Conservation (phyloP, 64 coral and sea anemone species). For the Actinia tenebrosa region DNA sequence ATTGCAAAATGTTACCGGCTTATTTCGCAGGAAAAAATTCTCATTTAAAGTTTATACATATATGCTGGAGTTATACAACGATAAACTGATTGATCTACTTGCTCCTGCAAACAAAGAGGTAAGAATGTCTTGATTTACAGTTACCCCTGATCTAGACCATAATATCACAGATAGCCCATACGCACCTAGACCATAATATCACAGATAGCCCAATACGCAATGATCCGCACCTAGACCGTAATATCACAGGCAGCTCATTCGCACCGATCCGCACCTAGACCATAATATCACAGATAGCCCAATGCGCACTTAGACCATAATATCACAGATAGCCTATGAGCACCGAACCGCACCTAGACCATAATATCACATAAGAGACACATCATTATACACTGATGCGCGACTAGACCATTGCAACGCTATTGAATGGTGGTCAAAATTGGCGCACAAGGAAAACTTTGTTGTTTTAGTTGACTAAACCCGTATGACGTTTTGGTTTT, state of each 20-base stretch:
- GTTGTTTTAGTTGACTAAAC: not conserved
- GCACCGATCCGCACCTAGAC: no score
- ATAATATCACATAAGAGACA: no score
- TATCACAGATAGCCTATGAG: not conserved
- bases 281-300: not conserved
- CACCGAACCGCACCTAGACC: no score
- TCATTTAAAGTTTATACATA: slow-evolving; percentile 75
- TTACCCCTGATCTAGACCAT: not conserved
- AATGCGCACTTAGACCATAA: not conserved
- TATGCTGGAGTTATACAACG: slow-evolving; percentile 96
- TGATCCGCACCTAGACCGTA: no score
- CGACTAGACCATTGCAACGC: no score
- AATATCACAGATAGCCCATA: no score
- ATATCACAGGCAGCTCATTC: not conserved
- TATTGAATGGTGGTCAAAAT: not conserved
- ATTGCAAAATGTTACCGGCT: not conserved
- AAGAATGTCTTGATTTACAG: slow-evolving; percentile 21
- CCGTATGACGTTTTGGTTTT: slow-evolving; percentile 1
- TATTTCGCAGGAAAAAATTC: slow-evolving; percentile 69
- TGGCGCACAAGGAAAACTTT: no score
- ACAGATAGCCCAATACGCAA: not conserved
- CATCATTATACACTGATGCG: no score
- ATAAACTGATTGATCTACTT: slow-evolving; percentile 85
- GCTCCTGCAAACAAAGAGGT: slow-evolving; percentile 73
- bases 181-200: not conserved